Base-by-base conservation (phyloP, 2,797 vertebrate genomes). In the Eulemur rubriventer region DNA sequence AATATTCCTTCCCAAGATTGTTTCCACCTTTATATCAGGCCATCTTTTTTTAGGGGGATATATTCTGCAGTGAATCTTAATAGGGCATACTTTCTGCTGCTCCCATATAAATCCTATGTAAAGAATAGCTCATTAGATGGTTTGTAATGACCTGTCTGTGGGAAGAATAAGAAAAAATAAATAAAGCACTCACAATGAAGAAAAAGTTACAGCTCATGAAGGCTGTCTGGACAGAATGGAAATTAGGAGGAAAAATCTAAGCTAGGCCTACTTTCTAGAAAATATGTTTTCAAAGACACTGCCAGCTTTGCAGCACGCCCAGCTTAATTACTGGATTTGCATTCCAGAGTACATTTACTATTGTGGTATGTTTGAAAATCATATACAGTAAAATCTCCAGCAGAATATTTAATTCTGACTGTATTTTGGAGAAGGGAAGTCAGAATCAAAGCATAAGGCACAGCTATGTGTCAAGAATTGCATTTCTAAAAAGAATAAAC, bases 321-420 rank as follows among this genome's bases (percentile, higher is more conserved):
- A 73, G 10, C 76, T 97, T 92, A 96, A 95, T 95, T 82, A 82
- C 67, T 61, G 10, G 57, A 93, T 96, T 97, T 96, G 92, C 72
- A 96, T 94, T 87, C 48, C 35, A 72, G 76, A 82, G 67, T 81
- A 78, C 67, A 70, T 81, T 96, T 89, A 76, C 50, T 65, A 69
- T 76, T 91, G 55, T 80, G 70, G 11, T 70, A 65, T 2, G 38
- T 88, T 90, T 84, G 70, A 96, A 92, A 91, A 91, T 50, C 76
- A 69, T 67, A 65, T 52, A 73, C 20, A 92, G 67, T 91, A 78
- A 89, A 73, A 89, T 96, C 67, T 88, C 46, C 26, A 75, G 65
- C 67, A 85, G 82, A 84, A 81, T 90, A 73, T 75, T 75, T 70
- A 78, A 80, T 89, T 94, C 65, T 65, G 9, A 22, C 38, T 65